These are phyloP conservation scores for Diplodus sargus DNA, from an alignment of 2,797 vertebrate genomes.

Conservation along the genomic window DNA sequence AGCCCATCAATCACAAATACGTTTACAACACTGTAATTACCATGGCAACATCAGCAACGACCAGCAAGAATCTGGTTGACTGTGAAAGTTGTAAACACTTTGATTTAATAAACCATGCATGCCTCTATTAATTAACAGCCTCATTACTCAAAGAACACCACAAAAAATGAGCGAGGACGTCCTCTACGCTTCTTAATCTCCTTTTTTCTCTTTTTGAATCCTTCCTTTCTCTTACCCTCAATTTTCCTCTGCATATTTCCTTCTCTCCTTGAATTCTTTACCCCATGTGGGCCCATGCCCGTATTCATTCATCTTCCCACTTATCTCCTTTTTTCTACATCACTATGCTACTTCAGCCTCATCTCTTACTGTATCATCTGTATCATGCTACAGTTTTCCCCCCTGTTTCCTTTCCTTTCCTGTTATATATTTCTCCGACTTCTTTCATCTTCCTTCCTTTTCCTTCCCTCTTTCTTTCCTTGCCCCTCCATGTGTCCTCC, in stretches of 20 bases:
- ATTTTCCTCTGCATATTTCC: constrained; percentile 20
- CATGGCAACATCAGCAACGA: constrained; percentile 71
- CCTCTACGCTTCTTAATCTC: constrained; percentile 58
- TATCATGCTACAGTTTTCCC: not conserved
- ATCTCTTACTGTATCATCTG: constrained; percentile 14
- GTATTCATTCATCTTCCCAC: constrained; percentile 33
- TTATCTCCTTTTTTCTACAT: constrained; percentile 19
- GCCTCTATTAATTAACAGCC: constrained; percentile 83
- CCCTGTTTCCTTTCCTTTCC: not conserved
- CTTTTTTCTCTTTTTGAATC: constrained; percentile 37
- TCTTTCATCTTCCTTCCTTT: constrained; percentile 3
- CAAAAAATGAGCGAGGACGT: constrained; percentile 47
- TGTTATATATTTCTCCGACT: not conserved
- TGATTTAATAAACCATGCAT: constrained; percentile 85
- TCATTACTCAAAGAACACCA: constrained; percentile 83
- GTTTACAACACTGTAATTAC: constrained; percentile 56
- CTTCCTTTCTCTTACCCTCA: constrained; percentile 33
- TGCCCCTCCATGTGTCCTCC: constrained; percentile 14
- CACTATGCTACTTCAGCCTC: constrained; percentile 23
- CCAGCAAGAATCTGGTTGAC: constrained; percentile 77
- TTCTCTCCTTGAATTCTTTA: constrained; percentile 29
- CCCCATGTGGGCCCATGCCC: not conserved
- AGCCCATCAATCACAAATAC: constrained; percentile 41
- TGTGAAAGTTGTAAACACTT: constrained; percentile 84
- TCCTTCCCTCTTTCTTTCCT: constrained; percentile 1